phyloP scores from a whole-genome alignment of 1,140 invertebrate genomes.

The Amyelois transitella region DNA sequence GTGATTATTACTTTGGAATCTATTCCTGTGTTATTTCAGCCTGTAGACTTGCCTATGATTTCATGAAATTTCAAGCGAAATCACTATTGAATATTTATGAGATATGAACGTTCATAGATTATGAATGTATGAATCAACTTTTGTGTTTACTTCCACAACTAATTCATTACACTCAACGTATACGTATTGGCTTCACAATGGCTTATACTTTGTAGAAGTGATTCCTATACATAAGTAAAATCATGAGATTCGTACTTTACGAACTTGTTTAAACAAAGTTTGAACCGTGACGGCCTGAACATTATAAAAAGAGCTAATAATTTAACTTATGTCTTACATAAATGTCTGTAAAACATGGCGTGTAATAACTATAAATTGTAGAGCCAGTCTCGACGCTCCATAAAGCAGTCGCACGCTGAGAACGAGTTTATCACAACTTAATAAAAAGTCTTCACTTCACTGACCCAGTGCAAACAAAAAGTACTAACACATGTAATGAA shows the following conservation, averaged over 20 bases:
- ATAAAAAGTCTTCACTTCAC: background rate
- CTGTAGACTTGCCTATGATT: background rate
- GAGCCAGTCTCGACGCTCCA: too few species aligned
- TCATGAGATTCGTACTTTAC: too few species aligned
- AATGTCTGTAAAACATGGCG: too few species aligned
- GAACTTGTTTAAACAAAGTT: too few species aligned
- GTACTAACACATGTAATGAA: constrained; percentile 29
- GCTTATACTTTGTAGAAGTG: too few species aligned
- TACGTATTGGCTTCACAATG: too few species aligned
- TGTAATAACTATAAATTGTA: too few species aligned
- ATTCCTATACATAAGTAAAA: too few species aligned
- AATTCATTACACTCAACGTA: background rate
- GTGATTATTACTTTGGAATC: background rate
- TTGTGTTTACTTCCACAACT: background rate
- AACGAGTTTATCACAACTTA: background rate
- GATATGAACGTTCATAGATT: background rate
- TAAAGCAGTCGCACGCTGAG: too few species aligned
- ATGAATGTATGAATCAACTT: background rate
- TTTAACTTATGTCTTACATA: too few species aligned
- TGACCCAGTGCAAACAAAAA: constrained; percentile 11
- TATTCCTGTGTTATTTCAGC: background rate
- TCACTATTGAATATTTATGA: background rate
- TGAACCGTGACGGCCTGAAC: too few species aligned
- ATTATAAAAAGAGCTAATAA: too few species aligned
- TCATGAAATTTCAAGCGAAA: background rate